Conservation (phyloP, 2,113 vertebrate species). For the Albula glossodonta region DNA sequence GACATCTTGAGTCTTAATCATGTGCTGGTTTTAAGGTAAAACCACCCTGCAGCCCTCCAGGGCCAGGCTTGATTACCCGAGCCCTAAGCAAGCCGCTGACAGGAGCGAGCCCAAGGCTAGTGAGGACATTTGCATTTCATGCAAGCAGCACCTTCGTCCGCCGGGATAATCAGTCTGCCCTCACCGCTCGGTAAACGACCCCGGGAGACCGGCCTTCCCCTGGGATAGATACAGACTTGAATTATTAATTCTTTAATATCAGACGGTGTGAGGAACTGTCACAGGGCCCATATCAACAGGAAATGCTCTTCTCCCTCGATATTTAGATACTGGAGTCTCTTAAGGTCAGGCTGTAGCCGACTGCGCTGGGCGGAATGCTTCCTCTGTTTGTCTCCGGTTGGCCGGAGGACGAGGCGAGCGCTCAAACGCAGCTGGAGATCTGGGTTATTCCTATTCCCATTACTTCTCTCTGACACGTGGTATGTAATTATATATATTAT, state of each 20-base stretch:
- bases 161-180: constrained; percentile 19
- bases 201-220: background rate
- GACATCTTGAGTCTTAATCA: too few species aligned
- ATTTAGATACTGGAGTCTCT: constrained; percentile 13
- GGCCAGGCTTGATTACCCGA: too few species aligned
- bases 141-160: constrained; percentile 48
- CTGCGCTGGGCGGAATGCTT: background rate
- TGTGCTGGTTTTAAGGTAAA: too few species aligned
- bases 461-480: background rate
- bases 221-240: background rate
- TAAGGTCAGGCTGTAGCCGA: constrained; percentile 17
- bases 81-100: constrained; percentile 42
- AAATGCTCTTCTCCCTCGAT: constrained; percentile 22
- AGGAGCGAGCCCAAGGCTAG: constrained; percentile 44
- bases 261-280: constrained; percentile 28
- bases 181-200: constrained; percentile 50
- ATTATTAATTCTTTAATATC: constrained; percentile 33
- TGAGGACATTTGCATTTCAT: constrained; percentile 55
- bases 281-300: constrained; percentile 33
- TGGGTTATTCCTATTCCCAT: background rate
- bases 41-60: too few species aligned
- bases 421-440: background rate
- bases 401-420: background rate
- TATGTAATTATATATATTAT: background rate
- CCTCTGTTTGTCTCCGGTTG: background rate